phyloP scores from a whole-genome alignment of 1,140 invertebrate genomes.

The Penaeus chinensis region DNA sequence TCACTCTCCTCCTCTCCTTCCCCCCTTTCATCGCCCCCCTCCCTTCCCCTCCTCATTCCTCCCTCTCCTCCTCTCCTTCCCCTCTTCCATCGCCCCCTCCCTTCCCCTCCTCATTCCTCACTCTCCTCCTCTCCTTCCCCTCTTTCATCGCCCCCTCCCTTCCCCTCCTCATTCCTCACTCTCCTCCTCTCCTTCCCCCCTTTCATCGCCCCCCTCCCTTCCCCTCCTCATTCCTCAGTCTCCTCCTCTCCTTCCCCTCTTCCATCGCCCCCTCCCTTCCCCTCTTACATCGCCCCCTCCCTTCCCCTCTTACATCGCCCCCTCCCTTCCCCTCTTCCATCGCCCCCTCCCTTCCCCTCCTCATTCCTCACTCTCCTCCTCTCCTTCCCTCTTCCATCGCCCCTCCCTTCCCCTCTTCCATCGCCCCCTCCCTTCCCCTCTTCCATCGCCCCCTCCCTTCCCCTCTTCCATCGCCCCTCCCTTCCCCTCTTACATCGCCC shows the following conservation, averaged over 20 bases:
- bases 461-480: not conserved
- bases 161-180: not conserved
- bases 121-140: too few species aligned
- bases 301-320: too few species aligned
- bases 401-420: not conserved
- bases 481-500: not conserved
- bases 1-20: too few species aligned
- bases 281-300: not conserved
- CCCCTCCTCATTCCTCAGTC: not conserved
- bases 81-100: not conserved
- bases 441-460: not conserved
- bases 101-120: too few species aligned
- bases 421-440: not conserved
- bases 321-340: too few species aligned
- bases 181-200: not conserved
- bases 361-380: not conserved
- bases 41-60: too few species aligned
- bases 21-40: too few species aligned
- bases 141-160: not conserved
- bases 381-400: not conserved
- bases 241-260: too few species aligned
- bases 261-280: not conserved
- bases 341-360: not conserved
- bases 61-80: too few species aligned
- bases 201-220: not conserved